Evolutionary conservation across 1,140 invertebrate species (phyloP), one percentile per base, ranked within the genome.

Genomic region (Rhysida immarginata): DNA sequence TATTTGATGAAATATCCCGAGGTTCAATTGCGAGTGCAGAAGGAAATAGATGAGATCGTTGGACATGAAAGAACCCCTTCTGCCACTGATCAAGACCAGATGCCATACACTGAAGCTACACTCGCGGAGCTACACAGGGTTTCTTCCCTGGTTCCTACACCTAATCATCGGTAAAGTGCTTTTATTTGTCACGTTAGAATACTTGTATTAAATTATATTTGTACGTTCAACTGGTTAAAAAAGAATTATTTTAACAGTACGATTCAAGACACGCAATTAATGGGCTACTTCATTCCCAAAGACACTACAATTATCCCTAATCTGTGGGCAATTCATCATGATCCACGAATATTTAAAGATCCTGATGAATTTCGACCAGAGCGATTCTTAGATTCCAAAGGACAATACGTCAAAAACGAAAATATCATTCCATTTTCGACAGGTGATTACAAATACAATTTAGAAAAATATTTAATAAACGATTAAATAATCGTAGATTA

Each of bases 331-430:
- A 56, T 67, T 3, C 69, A 72, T 59, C 65, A 69, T 54, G 68
- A 72, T 58, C 59, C 59, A 2, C 56, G 54, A 21, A n/a, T 76
- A 0, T 88, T 84, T 78, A 73, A 75, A 0, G 76, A 87, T 62
- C 84, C 85, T 0, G 72, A 83, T 42, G 69, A 71, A 21, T 87
- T 85, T 60, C 70, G 77, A 1, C 84, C 85, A 0, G 82, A 84
- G 60, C 70, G 85, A 55, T 77, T 75, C 68, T 59, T 77, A 14
- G 58, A 64, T 20, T 52, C 60, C 18, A 62, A 64, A 26, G 69
- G 69, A 1, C 41, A 54, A 25, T 42, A 65, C 8, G 42, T 54
- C 1, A 60, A 63, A 46, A 44, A 54, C n/a, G 56, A 64, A 16
- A 21, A 54, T 26, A 58, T 63, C 5, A 63, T 69, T 26, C 67